Percentiles rank a stretch among this genome's conserved stretches.
Conservation (phyloP, 2,797 vertebrate species). For the Synanceia verrucosa region DNA sequence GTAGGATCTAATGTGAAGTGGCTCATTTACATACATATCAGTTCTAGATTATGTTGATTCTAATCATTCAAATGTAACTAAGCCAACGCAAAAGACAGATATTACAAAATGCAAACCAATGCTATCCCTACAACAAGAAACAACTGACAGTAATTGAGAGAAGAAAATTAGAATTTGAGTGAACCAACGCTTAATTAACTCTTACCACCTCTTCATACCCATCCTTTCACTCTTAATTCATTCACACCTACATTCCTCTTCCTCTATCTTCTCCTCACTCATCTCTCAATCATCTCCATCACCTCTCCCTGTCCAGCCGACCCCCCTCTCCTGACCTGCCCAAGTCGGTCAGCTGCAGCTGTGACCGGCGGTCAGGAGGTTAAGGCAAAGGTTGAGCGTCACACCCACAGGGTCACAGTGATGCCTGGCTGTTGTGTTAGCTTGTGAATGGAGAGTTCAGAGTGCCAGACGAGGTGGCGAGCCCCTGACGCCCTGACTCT, state of each 20-base stretch:
- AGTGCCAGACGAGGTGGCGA: constrained; percentile 71
- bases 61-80: too few species aligned
- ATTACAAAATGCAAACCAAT: not conserved
- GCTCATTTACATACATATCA: not conserved
- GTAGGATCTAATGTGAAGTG: not conserved
- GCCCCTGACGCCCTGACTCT: constrained; percentile 71
- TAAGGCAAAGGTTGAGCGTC: constrained; percentile 86
- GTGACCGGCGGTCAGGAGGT: constrained; percentile 80
- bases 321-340: constrained; percentile 58
- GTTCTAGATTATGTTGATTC: too few species aligned
- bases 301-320: constrained; percentile 31
- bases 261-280: constrained; percentile 34
- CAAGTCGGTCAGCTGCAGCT: constrained; percentile 77
- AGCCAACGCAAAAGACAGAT: not conserved
- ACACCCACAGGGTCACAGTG: constrained; percentile 82
- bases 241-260: constrained; percentile 27
- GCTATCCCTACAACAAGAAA: not conserved
- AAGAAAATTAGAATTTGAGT: not conserved
- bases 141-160: not conserved
- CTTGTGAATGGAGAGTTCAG: constrained; percentile 80
- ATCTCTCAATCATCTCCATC: constrained; percentile 57
- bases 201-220: not conserved
- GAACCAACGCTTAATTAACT: not conserved
- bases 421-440: constrained; percentile 78
- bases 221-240: constrained; percentile 8